phyloP scores from a whole-genome alignment of 2,113 vertebrate genomes.

The Aptenodytes patagonicus region DNA sequence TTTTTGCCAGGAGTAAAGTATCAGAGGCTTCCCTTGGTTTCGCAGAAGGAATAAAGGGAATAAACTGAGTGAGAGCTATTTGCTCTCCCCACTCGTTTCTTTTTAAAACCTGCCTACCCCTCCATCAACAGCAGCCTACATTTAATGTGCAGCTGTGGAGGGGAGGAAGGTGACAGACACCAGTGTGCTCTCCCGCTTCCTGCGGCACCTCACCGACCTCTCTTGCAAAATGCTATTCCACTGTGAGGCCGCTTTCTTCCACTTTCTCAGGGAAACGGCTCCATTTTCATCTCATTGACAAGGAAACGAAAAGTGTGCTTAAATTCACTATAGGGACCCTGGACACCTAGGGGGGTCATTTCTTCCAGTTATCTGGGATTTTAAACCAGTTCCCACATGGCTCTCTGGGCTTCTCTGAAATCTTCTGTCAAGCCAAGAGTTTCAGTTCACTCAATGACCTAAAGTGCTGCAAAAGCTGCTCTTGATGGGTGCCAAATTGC shows the following conservation, averaged over 20 bases:
- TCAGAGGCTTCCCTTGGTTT: background rate
- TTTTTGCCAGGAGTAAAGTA: background rate
- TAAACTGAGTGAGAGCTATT: background rate
- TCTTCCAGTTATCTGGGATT: background rate
- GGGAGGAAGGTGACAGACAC: background rate
- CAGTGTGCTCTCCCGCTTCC: background rate
- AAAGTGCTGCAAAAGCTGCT: background rate
- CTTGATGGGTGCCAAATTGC: background rate
- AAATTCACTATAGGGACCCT: background rate
- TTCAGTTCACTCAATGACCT: background rate
- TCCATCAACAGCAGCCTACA: background rate
- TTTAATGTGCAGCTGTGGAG: background rate
- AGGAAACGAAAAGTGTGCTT: background rate
- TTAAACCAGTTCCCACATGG: background rate
- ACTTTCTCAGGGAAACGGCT: background rate
- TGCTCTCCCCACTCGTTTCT: background rate
- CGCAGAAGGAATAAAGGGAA: background rate
- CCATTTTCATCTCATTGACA: background rate
- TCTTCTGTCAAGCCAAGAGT: background rate
- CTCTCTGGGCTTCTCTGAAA: background rate
- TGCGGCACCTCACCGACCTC: background rate
- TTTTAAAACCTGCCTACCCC: background rate
- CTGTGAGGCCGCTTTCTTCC: fast-evolving
- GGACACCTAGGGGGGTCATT: background rate
- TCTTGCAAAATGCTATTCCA: background rate